phyloP scores from a whole-genome alignment of 2,113 vertebrate genomes.

The Pleuronectes platessa region DNA sequence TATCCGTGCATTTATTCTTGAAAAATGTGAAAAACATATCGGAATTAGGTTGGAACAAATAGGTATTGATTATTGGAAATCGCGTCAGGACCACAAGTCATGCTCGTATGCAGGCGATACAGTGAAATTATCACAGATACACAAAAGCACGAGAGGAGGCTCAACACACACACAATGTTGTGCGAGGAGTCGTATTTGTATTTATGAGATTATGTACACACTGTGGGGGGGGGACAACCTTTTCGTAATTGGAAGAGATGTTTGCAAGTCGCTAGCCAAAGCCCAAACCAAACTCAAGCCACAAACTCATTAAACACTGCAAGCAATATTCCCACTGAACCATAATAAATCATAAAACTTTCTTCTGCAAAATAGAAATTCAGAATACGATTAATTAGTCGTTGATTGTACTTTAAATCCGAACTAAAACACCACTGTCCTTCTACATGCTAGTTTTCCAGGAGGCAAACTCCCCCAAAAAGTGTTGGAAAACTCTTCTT shows the following conservation, averaged over 20 bases:
- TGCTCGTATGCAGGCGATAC: constrained; percentile 29
- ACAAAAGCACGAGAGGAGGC: constrained; percentile 3
- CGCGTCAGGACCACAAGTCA: background rate
- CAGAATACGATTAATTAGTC: background rate
- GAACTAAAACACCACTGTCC: background rate
- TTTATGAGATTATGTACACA: constrained; percentile 35
- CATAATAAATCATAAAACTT: background rate
- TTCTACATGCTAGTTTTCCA: background rate
- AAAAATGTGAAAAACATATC: constrained; percentile 44
- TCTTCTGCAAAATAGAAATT: background rate
- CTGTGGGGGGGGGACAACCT: background rate
- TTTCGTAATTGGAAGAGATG: constrained; percentile 31
- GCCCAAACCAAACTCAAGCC: constrained; percentile 18
- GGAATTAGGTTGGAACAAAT: constrained; percentile 26
- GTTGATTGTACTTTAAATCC: background rate
- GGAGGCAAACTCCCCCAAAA: background rate
- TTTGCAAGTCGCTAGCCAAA: constrained; percentile 29
- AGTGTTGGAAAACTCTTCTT: background rate
- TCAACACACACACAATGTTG: background rate
- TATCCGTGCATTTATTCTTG: constrained; percentile 57
- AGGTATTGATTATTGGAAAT: constrained; percentile 33
- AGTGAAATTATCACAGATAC: constrained; percentile 29
- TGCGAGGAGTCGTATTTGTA: background rate
- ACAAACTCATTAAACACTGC: background rate
- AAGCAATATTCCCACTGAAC: background rate